Evolutionary conservation across 2,113 vertebrate genomes (phyloP).

Genomic region (Scalopus aquaticus): DNA sequence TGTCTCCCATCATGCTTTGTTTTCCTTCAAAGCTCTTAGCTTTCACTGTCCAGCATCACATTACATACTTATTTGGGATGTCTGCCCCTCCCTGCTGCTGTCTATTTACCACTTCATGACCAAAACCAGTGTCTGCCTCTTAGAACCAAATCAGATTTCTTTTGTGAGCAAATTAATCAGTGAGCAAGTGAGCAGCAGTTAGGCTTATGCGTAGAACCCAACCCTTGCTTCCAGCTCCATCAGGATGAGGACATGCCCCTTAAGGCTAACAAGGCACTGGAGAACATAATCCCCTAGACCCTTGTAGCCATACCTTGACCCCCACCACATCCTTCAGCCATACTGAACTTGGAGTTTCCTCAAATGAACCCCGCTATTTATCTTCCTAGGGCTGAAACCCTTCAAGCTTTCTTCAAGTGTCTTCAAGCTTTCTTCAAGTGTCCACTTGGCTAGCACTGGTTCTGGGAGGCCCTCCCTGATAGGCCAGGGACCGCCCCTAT

Average conservation of each 20-base stretch:
- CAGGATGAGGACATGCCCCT: background rate
- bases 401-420: background rate
- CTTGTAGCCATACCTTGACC: background rate
- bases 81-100: background rate
- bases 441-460: background rate
- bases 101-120: background rate
- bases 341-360: background rate
- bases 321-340: background rate
- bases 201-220: background rate
- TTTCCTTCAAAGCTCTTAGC: background rate
- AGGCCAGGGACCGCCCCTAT: background rate
- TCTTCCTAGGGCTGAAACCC: background rate
- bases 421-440: background rate
- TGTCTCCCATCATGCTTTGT: background rate
- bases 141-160: background rate
- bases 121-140: background rate
- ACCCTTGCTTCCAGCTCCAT: background rate
- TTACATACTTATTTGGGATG: rapidly evolving
- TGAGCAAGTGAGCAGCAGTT: background rate
- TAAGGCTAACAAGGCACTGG: background rate
- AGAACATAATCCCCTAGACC: background rate
- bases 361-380: background rate
- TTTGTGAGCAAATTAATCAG: background rate
- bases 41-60: background rate
- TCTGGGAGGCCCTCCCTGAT: background rate